Conservation (phyloP, 1,140 invertebrate genomes). For the Papilio xuthus region DNA sequence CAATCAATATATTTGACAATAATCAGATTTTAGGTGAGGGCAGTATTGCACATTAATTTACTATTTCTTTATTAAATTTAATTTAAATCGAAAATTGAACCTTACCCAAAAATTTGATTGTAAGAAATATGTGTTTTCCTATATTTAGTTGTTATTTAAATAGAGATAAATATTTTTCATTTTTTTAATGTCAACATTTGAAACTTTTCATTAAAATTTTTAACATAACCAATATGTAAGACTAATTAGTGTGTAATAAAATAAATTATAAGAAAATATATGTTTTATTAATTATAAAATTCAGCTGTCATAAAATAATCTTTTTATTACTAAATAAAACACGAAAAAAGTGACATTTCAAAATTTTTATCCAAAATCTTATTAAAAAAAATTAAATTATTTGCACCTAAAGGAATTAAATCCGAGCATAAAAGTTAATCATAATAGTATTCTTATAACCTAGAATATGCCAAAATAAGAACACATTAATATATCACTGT, state of each 20-base stretch:
- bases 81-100: neutral
- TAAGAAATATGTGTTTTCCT: neutral
- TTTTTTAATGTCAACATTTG: neutral
- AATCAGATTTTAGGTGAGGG: neutral
- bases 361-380: too few species aligned
- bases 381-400: too few species aligned
- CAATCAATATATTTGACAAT: constrained; percentile 17
- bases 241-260: constrained; percentile 19
- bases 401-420: too few species aligned
- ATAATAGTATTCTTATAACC: too few species aligned
- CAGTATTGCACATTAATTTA: neutral
- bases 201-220: neutral
- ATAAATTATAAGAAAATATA: neutral
- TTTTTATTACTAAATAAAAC: neutral
- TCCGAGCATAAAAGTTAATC: too few species aligned
- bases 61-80: neutral
- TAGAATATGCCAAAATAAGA: too few species aligned
- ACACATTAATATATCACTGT: too few species aligned
- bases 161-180: neutral
- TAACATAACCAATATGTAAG: neutral
- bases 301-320: constrained; percentile 1
- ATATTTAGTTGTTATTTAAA: constrained; percentile 8
- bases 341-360: neutral
- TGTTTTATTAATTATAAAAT: constrained; percentile 14
- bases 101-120: neutral